Evolutionary conservation across 2,113 vertebrate genomes (phyloP), one percentile per base, ranked within the genome.

Genomic region (Pteropus alecto): DNA sequence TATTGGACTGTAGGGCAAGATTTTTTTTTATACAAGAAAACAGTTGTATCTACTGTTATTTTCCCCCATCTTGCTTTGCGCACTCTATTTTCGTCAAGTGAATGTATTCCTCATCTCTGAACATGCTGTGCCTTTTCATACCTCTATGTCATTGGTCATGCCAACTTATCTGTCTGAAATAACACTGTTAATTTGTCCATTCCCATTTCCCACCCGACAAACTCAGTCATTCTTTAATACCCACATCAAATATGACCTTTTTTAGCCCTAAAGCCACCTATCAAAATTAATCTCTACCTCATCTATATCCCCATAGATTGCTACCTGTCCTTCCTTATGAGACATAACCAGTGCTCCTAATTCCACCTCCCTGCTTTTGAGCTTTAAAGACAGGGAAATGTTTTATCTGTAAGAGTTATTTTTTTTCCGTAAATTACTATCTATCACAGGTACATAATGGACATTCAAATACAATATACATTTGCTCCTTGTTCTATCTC

Each of bases 161-260:
- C 8, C 74, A 28, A 51, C 60, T 90, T 81, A 70, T 70, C 46
- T 38, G 6, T 15, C 19, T 74, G 15, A 74, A 90, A 87, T 60
- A 35, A n/a, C 21, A 46, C 38, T 74, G 78, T n/a, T 43, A 24
- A 21, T 90, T 73, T 58, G 33, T 86, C 33, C 43, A 61, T 61
- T 74, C 12, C 48, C 8, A 78, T 71, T 96, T 89, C 3, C 13
- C 41, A 81, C 4, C 15, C 43, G 30, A 30, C 5, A 96, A 68
- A 70, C 12, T 85, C 28, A 79, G n/a, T 46, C 6, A 63, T 87
- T 43, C 15, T 93, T 89, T 87, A 95, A 93, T 90, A 84, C 60
- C 79, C 65, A 95, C 51, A 35, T 96, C 74, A 97, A 51, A 88
- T 91, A 81, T 11, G 48, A 76, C 61, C 21, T 87, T 94, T 71